Base-by-base conservation (phyloP, 1,140 invertebrate species). In the Drosophila bocqueti region DNA sequence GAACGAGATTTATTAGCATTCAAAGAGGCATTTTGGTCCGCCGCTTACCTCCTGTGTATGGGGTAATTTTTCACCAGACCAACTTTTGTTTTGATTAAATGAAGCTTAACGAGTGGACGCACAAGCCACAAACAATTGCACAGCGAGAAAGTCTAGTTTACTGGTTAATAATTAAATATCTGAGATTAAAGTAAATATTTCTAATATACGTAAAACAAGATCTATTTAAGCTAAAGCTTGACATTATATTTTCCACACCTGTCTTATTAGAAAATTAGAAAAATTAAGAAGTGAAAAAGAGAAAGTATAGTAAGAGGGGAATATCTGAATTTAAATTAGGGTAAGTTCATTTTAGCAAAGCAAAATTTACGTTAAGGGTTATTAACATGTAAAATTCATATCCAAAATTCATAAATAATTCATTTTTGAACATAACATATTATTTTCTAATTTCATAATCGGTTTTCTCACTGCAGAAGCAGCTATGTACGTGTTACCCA, bases 71-170 rank as follows among this genome's bases (percentile, higher is more conserved):
- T 91, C 89, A 91, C 59, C 54, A 64, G 55, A 49, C 62, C 50
- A 89, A 90, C 71, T 91, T 91, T 91, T 91, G 89, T 91, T 91
- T 91, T 91, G 90, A 91, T 91, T 91, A 91, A 91, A 91, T 85
- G 89, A 85, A 81, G 89, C 89, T 91, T 91, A 91, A 87, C 87
- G 83, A 91, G 80, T 49, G 40, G 43, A 63, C 63, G 77, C 81
- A 80, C 52, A 55, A 38, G 77, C 59, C 60, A 31, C 40, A 62
- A 64, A 24, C 36, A 65, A 63, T 42, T 69, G 47, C 65, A 79
- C 61, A 42, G 54, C 31, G 21, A 43, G 18, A 57, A 64, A 60
- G 26, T 11, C 18, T 5, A 21, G 18, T 13, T 7, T 45, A 21
- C 2, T 3, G 43, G 1, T 1, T 11, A 45, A 45, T 18, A 45